Conservation (phyloP, 2,797 vertebrate species). For the Lepus townsendii region DNA sequence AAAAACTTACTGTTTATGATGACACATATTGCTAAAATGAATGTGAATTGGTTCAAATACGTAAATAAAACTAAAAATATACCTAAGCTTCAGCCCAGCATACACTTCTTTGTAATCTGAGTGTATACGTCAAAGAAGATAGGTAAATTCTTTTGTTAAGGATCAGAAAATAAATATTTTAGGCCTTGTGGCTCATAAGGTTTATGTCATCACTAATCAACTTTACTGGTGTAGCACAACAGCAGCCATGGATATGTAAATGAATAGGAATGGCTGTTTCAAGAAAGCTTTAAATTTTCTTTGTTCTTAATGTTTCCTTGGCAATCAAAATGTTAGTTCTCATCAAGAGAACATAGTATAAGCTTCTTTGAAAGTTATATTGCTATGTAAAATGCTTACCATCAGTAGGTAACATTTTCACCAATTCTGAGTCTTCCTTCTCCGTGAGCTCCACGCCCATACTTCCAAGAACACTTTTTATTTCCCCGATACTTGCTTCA, state of each 20-base stretch:
- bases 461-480: neutral
- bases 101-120: neutral
- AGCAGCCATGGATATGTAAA: neutral
- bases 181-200: neutral
- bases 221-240: neutral
- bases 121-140: neutral
- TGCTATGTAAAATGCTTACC: neutral
- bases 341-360: neutral
- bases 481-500: slow-evolving; percentile 14
- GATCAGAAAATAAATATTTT: neutral
- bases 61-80: neutral
- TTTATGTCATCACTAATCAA: neutral
- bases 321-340: neutral
- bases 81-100: neutral
- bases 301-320: neutral
- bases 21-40: neutral
- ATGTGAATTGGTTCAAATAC: neutral
- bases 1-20: neutral
- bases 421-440: neutral
- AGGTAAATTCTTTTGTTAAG: neutral
- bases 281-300: neutral
- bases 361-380: slow-evolving; percentile 15
- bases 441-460: neutral
- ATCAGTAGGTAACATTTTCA: neutral
- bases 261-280: neutral